Evolutionary conservation across 2,113 vertebrate species (phyloP).

Genomic region (Ammodytes marinus): DNA sequence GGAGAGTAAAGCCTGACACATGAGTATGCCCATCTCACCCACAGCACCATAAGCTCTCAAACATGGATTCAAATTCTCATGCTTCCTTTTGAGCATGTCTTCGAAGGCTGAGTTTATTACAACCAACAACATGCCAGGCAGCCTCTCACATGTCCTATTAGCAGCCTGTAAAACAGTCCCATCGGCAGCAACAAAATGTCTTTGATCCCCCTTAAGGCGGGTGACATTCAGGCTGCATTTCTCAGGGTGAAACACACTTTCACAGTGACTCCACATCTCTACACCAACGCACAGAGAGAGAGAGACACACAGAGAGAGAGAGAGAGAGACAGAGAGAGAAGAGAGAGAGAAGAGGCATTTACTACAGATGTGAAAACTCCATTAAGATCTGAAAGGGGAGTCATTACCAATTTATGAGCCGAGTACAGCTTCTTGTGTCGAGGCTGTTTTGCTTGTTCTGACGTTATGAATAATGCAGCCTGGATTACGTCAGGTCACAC

Average conservation of each 20-base stretch:
- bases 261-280: conserved; percentile 48
- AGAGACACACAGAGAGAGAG: too few relatives aligned
- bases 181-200: conserved; percentile 44
- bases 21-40: background rate
- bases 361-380: conserved; percentile 73
- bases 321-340: too few relatives aligned
- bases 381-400: conserved; percentile 74
- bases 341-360: conserved; percentile 38
- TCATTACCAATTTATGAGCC: conserved; percentile 79
- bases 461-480: conserved; percentile 81
- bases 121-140: conserved; percentile 51
- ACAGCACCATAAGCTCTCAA: conserved; percentile 10
- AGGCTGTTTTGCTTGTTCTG: conserved; percentile 63
- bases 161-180: conserved; percentile 39
- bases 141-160: conserved; percentile 63
- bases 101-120: conserved; percentile 44
- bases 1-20: conserved; percentile 29
- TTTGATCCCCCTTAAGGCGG: conserved; percentile 61
- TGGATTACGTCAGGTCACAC: conserved; percentile 78
- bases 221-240: conserved; percentile 58
- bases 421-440: conserved; percentile 65
- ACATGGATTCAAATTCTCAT: conserved; percentile 22
- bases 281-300: conserved; percentile 1
- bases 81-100: conserved; percentile 20
- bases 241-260: conserved; percentile 48